Evolutionary conservation across 2,888 invertebrate species (phyloP).

Genomic region (Heliconius aoede): DNA sequence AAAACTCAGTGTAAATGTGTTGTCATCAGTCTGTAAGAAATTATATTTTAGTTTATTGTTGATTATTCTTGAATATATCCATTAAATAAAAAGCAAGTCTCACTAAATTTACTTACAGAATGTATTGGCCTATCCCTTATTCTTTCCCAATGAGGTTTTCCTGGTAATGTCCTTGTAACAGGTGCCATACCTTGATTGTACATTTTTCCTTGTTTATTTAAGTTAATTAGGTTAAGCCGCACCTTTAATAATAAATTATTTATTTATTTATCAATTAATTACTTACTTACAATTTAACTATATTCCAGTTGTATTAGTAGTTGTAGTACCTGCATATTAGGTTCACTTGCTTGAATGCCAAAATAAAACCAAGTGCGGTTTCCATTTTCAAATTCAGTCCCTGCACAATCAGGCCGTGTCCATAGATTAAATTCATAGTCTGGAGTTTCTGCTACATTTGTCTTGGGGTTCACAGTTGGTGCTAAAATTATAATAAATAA

Average conservation of each 20-base stretch:
- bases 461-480: conserved; percentile 67
- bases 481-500: conserved; percentile 55
- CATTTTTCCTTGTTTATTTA: conserved; percentile 95
- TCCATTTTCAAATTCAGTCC: conserved; percentile 93
- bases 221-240: conserved; percentile 92
- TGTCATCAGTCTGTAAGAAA: conserved; percentile 85
- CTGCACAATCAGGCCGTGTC: conserved; percentile 95
- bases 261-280: neutral
- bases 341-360: conserved; percentile 86
- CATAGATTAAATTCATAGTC: conserved; percentile 94
- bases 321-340: conserved; percentile 79
- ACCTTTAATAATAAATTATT: conserved; percentile 67
- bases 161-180: conserved; percentile 89
- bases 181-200: conserved; percentile 96
- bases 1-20: conserved; percentile 89
- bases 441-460: conserved; percentile 78
- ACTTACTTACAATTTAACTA: neutral
- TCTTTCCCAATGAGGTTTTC: conserved; percentile 92
- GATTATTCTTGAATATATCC: neutral
- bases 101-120: conserved; percentile 79
- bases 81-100: neutral
- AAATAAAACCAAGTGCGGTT: conserved; percentile 97
- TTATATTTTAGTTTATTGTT: conserved; percentile 8
- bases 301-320: conserved; percentile 4
- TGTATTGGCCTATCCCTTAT: conserved; percentile 91